phyloP scores from a whole-genome alignment of 2,797 vertebrate genomes.

The Cryptoprocta ferox region DNA sequence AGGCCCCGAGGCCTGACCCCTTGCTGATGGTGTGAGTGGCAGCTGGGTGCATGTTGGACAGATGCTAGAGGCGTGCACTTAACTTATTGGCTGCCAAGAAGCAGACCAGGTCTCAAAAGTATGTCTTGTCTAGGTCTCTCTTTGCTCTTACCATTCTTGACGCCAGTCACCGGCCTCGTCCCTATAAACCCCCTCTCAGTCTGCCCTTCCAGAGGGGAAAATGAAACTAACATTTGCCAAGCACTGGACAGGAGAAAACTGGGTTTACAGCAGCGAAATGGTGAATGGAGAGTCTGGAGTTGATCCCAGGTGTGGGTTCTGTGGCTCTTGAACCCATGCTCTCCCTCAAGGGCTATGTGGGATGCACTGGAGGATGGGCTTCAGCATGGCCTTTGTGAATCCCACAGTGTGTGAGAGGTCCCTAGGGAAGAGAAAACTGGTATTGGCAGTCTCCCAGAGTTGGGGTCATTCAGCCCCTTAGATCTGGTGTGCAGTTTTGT shows the following conservation, averaged over 20 bases:
- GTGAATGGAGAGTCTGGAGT: not conserved
- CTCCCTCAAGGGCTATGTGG: fast-evolving
- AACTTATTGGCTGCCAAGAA: not conserved
- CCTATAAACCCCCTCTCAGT: not conserved
- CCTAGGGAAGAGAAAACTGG: not conserved
- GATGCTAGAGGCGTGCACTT: not conserved
- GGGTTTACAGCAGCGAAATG: not conserved
- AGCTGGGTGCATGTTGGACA: fast-evolving
- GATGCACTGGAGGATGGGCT: not conserved
- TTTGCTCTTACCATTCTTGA: not conserved
- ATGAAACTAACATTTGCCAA: not conserved
- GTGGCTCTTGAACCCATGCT: not conserved
- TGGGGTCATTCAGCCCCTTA: not conserved
- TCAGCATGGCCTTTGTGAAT: not conserved
- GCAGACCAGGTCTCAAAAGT: not conserved
- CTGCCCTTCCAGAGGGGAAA: not conserved
- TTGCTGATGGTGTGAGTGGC: not conserved
- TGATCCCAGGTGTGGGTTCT: not conserved
- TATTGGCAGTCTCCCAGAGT: not conserved
- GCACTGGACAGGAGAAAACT: not conserved
- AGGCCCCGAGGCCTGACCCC: not conserved
- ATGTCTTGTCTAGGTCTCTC: not conserved
- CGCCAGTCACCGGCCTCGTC: not conserved
- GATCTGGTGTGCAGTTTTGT: not conserved
- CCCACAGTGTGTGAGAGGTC: not conserved